A percentile compares a stretch with the other conserved stretches of the same genome.
Evolutionary conservation across 2,113 vertebrate species (phyloP).

Genomic region (Anser cygnoides): DNA sequence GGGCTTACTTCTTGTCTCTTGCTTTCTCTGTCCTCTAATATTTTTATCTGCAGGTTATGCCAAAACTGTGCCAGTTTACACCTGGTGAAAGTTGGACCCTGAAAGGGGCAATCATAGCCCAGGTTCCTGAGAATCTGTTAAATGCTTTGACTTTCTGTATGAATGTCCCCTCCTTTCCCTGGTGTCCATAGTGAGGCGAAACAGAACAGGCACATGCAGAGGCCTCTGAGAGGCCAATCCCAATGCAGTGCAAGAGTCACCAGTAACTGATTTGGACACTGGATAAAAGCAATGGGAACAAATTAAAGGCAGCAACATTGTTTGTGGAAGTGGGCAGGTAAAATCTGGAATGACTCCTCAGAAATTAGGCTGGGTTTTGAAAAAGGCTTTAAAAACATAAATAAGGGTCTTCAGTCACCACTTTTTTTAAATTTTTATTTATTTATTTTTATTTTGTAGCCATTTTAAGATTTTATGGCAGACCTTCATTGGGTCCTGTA

Average conservation of each 20-base stretch:
- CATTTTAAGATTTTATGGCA: neutral
- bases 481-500: neutral
- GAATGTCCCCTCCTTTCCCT: neutral
- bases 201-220: neutral
- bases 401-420: neutral
- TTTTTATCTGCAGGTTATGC: neutral
- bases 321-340: neutral
- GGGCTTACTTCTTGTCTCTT: neutral
- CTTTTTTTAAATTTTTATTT: neutral
- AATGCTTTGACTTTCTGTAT: neutral
- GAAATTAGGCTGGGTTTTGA: neutral
- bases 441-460: neutral
- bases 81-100: neutral
- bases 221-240: fast-evolving
- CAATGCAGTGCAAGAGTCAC: neutral
- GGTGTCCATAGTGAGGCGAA: neutral
- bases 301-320: neutral
- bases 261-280: neutral
- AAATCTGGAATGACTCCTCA: neutral
- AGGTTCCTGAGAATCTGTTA: neutral
- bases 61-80: neutral
- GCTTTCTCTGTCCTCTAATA: neutral
- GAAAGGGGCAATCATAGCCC: neutral
- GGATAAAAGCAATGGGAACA: neutral
- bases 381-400: neutral